Percentiles rank a stretch among this genome's conserved stretches.
phyloP scores from a whole-genome alignment of 2,888 invertebrate genomes.

The Pristionchus exspectatus region DNA sequence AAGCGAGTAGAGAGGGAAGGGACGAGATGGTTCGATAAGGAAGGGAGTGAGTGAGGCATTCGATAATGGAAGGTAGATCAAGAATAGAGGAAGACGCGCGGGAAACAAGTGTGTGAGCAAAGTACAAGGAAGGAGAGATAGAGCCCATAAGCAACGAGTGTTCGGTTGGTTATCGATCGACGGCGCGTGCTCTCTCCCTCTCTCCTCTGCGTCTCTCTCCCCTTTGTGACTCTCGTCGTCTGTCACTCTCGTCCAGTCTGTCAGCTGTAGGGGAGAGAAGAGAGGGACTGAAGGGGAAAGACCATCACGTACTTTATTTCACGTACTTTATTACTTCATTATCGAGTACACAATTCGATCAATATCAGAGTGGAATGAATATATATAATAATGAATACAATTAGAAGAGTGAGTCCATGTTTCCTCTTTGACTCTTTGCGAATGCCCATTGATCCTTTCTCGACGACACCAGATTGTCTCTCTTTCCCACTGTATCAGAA shows the following conservation, averaged over 20 bases:
- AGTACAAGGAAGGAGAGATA: slow-evolving; percentile 48
- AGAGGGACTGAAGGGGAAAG: not conserved
- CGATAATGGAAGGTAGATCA: slow-evolving; percentile 26
- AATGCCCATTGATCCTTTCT: slow-evolving; percentile 49
- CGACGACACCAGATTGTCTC: slow-evolving; percentile 86
- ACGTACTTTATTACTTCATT: slow-evolving; percentile 47
- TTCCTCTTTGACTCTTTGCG: slow-evolving; percentile 53
- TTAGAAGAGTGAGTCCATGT: slow-evolving; percentile 56
- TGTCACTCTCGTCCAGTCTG: slow-evolving; percentile 24
- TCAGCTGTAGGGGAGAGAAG: slow-evolving; percentile 1
- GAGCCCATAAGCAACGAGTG: slow-evolving; percentile 50
- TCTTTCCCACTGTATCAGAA: slow-evolving; percentile 65
- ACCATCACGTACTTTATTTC: slow-evolving; percentile 20
- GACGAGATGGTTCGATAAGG: slow-evolving; percentile 32
- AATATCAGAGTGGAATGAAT: slow-evolving; percentile 42
- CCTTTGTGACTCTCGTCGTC: slow-evolving; percentile 26
- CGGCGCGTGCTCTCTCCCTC: slow-evolving; percentile 52
- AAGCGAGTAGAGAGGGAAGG: not conserved
- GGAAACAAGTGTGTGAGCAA: not conserved
- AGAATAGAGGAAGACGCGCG: not conserved
- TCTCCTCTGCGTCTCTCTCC: slow-evolving; percentile 47
- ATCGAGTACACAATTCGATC: slow-evolving; percentile 39
- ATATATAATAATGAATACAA: slow-evolving; percentile 37
- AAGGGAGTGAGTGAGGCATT: not conserved
- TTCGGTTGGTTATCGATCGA: slow-evolving; percentile 49